phyloP scores from a whole-genome alignment of 2,113 vertebrate species.

The Puffinus mauretanicus region DNA sequence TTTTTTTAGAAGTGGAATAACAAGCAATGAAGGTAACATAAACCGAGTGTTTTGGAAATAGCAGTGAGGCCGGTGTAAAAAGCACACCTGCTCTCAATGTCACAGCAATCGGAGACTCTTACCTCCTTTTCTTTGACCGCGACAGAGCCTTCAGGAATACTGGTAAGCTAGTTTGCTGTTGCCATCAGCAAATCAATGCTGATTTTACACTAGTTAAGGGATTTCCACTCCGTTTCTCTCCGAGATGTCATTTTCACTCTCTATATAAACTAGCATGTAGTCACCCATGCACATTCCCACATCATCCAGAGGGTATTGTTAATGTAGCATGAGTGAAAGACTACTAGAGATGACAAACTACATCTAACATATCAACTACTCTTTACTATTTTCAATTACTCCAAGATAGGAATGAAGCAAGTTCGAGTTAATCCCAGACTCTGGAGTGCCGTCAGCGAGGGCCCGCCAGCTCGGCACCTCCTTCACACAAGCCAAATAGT shows the following conservation, averaged over 20 bases:
- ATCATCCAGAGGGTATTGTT: not conserved
- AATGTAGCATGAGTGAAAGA: not conserved
- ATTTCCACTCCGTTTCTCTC: not conserved
- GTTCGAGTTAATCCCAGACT: not conserved
- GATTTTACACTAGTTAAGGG: not conserved
- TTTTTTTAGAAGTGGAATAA: not conserved
- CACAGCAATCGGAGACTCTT: rapidly evolving
- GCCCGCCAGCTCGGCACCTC: not conserved
- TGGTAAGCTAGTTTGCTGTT: not conserved
- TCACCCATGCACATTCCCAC: not conserved
- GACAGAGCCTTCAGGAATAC: not conserved
- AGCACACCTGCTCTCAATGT: not conserved
- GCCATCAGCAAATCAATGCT: not conserved
- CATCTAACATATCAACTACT: not conserved
- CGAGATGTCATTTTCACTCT: not conserved
- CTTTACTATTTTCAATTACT: not conserved
- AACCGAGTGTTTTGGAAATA: not conserved
- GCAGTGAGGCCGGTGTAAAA: not conserved
- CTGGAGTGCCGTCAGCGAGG: not conserved
- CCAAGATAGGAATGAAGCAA: not conserved
- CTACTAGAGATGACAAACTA: not conserved
- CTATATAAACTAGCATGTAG: not conserved
- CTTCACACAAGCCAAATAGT: not conserved
- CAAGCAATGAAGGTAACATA: not conserved
- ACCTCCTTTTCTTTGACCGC: not conserved